Base-by-base conservation (phyloP, 2,113 vertebrate genomes). In the Dermatemys mawii region DNA sequence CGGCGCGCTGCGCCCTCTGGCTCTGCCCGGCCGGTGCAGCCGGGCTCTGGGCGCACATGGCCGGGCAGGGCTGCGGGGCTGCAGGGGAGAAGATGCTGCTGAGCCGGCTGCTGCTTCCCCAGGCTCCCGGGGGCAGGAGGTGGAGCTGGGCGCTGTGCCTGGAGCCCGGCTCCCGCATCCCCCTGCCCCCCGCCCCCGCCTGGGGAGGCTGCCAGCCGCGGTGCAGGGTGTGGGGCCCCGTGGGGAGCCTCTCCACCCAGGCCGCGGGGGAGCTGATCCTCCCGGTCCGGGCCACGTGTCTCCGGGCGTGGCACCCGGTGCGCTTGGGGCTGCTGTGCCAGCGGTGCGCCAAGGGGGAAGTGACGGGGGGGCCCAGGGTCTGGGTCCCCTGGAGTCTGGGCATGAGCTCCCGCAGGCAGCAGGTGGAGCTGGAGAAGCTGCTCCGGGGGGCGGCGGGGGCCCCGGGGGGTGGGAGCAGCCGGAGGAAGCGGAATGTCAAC, bases 401-500 rank as follows among this genome's bases (percentile, higher is more conserved):
- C 19, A 94, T 89, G 76, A 97, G 98, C 53, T 97, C 98, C 41
- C 98, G 98, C 2, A 95, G 35, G 29, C 97, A 97, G 86, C 84
- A 78, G 82, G 90, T 82, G 90, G 95, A 90, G 54, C 67, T 97
- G 57, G 96, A 90, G 55, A 93, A 97, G 94, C 84, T 98, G 81
- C 93, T 87, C 81, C 97, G 93, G 90, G 54, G 53, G 49, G 29
- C 14, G 11, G 57, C 82, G n/a, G 93, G 93, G 32, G 81, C 97
- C 94, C 35, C 78, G 90, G 46, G 93, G 73, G 38, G 97, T 80
- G 81, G 96, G 96, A 91, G 98, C 80, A 97, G 96, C 91, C 98
- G 99, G 29, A 88, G 89, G 63, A 98, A 97, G 95, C 98, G 99
- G 94, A 99, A 98, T 81, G 93, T 98, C 54, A 99, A 99, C 96